Evolutionary conservation across 2,797 vertebrate species (phyloP).

Genomic region (Carcharodon carcharias): DNA sequence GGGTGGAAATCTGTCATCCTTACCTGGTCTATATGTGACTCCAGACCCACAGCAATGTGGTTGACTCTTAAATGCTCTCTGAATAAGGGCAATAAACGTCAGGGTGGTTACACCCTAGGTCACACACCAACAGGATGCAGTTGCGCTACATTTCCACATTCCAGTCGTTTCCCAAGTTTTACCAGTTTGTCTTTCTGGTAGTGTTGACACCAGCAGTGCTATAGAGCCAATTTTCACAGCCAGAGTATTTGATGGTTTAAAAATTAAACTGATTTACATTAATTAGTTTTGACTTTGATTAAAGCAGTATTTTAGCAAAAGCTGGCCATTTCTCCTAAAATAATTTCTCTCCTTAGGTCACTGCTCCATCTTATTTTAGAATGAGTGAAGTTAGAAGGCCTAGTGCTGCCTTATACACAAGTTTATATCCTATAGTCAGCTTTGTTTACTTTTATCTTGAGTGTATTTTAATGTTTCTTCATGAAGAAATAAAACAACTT

Average conservation of each 20-base stretch:
- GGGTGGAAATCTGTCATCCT: too few relatives aligned
- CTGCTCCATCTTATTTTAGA: neutral
- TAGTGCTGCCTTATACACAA: constrained; percentile 48
- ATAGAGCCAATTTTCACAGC: neutral
- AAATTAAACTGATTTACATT: neutral
- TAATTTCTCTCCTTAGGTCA: neutral
- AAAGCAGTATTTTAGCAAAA: neutral
- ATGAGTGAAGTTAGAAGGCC: constrained; percentile 44
- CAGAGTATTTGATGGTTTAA: neutral
- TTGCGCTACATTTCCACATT: too few relatives aligned
- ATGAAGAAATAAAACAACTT: constrained; percentile 55
- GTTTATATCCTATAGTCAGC: constrained; percentile 44
- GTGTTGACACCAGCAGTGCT: neutral
- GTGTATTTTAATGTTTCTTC: constrained; percentile 47
- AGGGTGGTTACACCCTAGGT: too few relatives aligned
- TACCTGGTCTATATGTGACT: too few relatives aligned
- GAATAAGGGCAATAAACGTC: too few relatives aligned
- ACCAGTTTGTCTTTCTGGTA: neutral
- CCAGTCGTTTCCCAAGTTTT: too few relatives aligned
- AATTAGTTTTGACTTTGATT: neutral
- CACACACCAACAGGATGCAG: too few relatives aligned
- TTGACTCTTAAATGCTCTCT: too few relatives aligned
- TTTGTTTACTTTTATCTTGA: constrained; percentile 57
- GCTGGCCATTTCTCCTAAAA: neutral
- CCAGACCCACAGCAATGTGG: too few relatives aligned